phyloP scores from a whole-genome alignment of 1,140 invertebrate genomes.

The Chrysomallon squamiferum region DNA sequence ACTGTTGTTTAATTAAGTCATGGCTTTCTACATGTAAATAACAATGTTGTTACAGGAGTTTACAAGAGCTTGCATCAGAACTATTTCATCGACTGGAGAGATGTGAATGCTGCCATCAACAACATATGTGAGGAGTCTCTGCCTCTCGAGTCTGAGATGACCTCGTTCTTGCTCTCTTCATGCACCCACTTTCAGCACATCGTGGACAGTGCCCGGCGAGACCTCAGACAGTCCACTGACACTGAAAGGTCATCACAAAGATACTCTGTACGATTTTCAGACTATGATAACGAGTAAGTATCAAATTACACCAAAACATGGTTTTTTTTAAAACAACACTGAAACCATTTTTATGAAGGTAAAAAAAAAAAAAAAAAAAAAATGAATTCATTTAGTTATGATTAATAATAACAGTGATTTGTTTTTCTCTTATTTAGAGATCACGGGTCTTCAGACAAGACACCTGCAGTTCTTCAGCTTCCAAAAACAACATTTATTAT shows the following conservation, averaged over 20 bases:
- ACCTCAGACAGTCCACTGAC: constrained; percentile 13
- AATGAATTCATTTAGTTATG: too few species aligned
- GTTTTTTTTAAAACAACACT: too few species aligned
- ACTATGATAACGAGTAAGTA: constrained; percentile 7
- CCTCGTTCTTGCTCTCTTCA: constrained; percentile 70
- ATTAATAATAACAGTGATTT: too few species aligned
- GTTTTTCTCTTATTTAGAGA: too few species aligned
- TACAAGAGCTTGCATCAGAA: constrained; percentile 68
- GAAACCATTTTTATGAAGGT: too few species aligned
- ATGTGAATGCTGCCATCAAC: constrained; percentile 77
- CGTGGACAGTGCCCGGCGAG: constrained; percentile 22
- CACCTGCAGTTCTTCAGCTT: constrained; percentile 40
- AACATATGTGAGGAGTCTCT: constrained; percentile 73
- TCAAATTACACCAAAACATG: neutral
- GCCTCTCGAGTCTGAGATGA: constrained; percentile 76
- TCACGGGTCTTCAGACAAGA: constrained; percentile 12
- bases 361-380: too few species aligned
- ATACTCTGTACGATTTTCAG: constrained; percentile 43
- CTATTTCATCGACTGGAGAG: constrained; percentile 69
- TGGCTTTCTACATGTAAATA: too few species aligned
- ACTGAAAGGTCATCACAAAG: constrained; percentile 12
- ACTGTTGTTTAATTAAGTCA: too few species aligned
- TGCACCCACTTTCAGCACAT: constrained; percentile 55
- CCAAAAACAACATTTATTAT: constrained; percentile 42
- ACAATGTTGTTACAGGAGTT: constrained; percentile 50